phyloP scores from a whole-genome alignment of 1,140 invertebrate species.

The Orchestia grillus region DNA sequence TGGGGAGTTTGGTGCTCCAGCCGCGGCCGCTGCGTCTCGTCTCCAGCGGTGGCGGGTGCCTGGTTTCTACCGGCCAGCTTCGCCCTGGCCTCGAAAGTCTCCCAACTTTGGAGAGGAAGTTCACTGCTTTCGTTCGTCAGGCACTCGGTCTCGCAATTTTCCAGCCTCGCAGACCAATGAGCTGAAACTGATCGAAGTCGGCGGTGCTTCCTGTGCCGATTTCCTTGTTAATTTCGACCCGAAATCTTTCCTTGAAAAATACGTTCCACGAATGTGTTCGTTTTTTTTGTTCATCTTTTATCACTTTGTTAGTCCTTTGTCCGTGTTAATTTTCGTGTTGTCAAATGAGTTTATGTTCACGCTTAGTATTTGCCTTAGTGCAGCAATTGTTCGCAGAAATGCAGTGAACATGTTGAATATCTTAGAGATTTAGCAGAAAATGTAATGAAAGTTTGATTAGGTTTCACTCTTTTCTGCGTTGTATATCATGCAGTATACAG shows the following conservation, averaged over 20 bases:
- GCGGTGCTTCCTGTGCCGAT: neutral
- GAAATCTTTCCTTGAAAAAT: neutral
- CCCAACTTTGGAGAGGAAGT: neutral
- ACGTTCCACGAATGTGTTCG: neutral
- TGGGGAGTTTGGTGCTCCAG: neutral
- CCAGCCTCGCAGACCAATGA: neutral
- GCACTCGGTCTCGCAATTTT: neutral
- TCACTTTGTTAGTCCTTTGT: neutral
- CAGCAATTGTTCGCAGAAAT: neutral
- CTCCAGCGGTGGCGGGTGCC: neutral
- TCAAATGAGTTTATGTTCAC: neutral
- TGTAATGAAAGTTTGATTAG: neutral
- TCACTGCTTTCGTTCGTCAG: neutral
- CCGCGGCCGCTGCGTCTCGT: neutral
- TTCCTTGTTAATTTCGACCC: neutral
- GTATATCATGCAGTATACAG: too few species aligned
- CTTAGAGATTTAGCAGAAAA: neutral
- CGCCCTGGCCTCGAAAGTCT: neutral
- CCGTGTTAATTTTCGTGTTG: neutral
- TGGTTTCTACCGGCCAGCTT: neutral
- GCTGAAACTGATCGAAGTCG: slow-evolving; percentile 6
- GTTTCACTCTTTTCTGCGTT: neutral
- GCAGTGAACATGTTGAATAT: neutral
- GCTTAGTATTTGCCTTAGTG: neutral
- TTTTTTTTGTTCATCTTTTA: neutral